Evolutionary conservation across 2,797 vertebrate species (phyloP), one percentile per base, ranked within the genome.

Genomic region (Sciurus carolinensis): DNA sequence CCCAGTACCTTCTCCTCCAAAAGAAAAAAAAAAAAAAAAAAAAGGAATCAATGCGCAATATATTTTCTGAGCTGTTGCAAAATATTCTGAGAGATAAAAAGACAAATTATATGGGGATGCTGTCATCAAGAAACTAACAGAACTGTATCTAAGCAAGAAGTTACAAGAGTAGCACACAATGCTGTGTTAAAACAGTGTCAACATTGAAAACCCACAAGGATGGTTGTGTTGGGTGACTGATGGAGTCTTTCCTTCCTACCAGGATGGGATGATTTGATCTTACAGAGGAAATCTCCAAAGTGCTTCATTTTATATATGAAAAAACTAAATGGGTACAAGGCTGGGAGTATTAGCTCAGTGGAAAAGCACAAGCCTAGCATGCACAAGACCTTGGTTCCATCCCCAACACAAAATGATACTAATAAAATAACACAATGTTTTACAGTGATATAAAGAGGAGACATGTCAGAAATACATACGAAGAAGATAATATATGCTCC

Each of bases 21-120:
- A 59, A 59, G 39, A 39, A 39, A 59, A 59, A 59, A 24, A 22
- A 57, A 59, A 57, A 57, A 59, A 59, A 59, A 59, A 5, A n/a
- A 39, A 82, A 80, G 52, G 28, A 73, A 79, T 64, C 26, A 28
- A 28, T 33, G 26, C 7, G 72, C 0, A 0, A 2, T 90, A 30
- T 44, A 18, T 54, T 66, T 88, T 42, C 62, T 91, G 57, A 94
- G 39, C 84, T 93, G 24, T 33, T 62, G 33, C 42, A 94, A 83
- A 50, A 72, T 62, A 73, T 52, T 84, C 82, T 69, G 33, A 73
- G 17, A 20, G 11, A 57, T 76, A 50, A 85, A 85, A 89, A 52
- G 39, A 33, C 42, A 47, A 50, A 54, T 66, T 44, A 20, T 11
- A 1, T 47, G 44, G 52, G 76, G 30, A 24, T 47, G 44, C 8